Evolutionary conservation across 2,113 vertebrate genomes (phyloP).

Genomic region (Heterotis niloticus): DNA sequence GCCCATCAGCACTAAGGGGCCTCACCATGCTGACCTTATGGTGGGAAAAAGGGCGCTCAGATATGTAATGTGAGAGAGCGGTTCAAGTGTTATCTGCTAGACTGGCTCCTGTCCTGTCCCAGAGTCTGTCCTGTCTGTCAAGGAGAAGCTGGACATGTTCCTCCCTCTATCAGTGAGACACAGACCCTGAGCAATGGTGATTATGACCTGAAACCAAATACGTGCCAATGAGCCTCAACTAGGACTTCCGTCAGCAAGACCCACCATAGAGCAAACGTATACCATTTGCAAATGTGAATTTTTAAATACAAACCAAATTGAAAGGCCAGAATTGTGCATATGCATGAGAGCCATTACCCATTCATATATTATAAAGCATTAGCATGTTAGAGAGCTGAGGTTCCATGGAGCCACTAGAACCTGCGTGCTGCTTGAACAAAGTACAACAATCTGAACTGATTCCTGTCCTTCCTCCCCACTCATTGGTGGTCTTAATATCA

Average conservation of each 20-base stretch:
- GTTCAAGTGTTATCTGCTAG: slow-evolving; percentile 61
- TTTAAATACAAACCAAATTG: background rate
- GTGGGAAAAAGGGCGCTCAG: slow-evolving; percentile 65
- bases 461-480: slow-evolving; percentile 20
- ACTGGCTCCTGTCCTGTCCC: slow-evolving; percentile 59
- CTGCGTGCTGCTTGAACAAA: background rate
- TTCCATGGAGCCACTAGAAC: background rate
- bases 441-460: background rate
- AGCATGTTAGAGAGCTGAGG: background rate
- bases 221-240: background rate
- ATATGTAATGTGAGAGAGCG: slow-evolving; percentile 66
- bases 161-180: slow-evolving; percentile 52
- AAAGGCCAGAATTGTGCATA: background rate
- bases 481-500: slow-evolving; percentile 31
- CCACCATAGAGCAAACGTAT: background rate
- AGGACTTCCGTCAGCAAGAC: background rate
- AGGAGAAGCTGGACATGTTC: slow-evolving; percentile 35
- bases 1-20: slow-evolving; percentile 59
- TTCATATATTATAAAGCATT: background rate
- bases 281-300: slow-evolving; percentile 5
- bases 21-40: slow-evolving; percentile 66
- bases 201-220: slow-evolving; percentile 51
- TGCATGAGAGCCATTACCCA: background rate
- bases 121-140: slow-evolving; percentile 60
- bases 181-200: slow-evolving; percentile 50